phyloP scores from a whole-genome alignment of 2,113 vertebrate genomes.

The Pteruthius melanotis region DNA sequence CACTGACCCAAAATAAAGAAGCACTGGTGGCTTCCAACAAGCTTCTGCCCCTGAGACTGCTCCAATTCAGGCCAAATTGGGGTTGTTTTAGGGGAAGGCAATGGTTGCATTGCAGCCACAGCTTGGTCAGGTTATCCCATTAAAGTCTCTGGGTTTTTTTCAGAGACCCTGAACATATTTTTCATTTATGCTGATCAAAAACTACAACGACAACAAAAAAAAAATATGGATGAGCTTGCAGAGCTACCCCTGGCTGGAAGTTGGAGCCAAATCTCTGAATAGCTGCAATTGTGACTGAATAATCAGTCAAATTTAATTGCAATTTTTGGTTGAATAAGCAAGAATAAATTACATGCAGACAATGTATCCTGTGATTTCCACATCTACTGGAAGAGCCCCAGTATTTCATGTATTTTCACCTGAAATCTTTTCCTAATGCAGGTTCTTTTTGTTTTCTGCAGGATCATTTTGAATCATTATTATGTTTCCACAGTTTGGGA shows the following conservation, averaged over 20 bases:
- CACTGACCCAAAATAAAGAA: neutral
- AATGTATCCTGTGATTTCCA: neutral
- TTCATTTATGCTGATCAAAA: neutral
- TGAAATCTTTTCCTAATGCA: neutral
- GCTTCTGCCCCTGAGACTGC: neutral
- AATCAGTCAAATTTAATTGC: slow-evolving; percentile 42
- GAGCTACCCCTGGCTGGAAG: neutral
- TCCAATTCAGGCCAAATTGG: neutral
- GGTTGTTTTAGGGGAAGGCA: neutral
- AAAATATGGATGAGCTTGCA: neutral
- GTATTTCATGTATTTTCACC: neutral
- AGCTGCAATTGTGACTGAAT: slow-evolving; percentile 11
- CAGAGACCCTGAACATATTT: neutral
- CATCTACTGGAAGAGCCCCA: neutral
- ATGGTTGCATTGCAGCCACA: slow-evolving; percentile 22
- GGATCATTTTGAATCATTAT: neutral
- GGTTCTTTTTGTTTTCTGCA: neutral
- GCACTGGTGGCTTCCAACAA: neutral
- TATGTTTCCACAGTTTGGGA: neutral
- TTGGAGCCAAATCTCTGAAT: neutral
- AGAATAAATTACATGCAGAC: slow-evolving; percentile 3
- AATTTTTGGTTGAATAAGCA: slow-evolving; percentile 32
- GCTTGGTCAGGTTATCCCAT: neutral
- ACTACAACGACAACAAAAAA: neutral
- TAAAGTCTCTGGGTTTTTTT: neutral